Percentiles rank a stretch among this genome's conserved stretches.
Conservation (phyloP, 1,140 invertebrate genomes). For the Whitmania pigra region DNA sequence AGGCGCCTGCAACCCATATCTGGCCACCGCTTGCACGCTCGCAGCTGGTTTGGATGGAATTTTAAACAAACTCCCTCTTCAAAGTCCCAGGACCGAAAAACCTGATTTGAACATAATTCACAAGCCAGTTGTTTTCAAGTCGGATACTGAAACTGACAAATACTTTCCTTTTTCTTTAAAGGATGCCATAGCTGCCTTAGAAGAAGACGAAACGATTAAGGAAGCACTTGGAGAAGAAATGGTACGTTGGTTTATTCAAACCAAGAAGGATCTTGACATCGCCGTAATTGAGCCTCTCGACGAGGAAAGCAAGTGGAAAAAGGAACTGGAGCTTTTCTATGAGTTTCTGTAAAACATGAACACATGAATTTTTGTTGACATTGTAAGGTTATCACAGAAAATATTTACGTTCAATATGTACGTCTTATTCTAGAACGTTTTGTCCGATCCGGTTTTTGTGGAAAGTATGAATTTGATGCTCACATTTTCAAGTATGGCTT, state of each 20-base stretch:
- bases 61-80: slow-evolving; percentile 20
- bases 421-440: too few relatives aligned
- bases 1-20: slow-evolving; percentile 28
- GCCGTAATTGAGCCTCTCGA: neutral
- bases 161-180: slow-evolving; percentile 24
- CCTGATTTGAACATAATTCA: neutral
- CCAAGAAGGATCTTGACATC: slow-evolving; percentile 26
- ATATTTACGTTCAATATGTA: too few relatives aligned
- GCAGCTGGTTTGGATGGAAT: slow-evolving; percentile 30
- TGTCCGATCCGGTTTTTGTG: too few relatives aligned
- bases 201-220: slow-evolving; percentile 25
- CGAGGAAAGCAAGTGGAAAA: neutral
- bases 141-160: neutral
- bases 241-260: slow-evolving; percentile 24
- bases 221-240: slow-evolving; percentile 25
- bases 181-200: slow-evolving; percentile 24
- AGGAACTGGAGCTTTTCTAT: slow-evolving; percentile 11
- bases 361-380: too few relatives aligned
- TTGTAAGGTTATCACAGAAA: too few relatives aligned
- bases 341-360: slow-evolving; percentile 6
- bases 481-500: too few relatives aligned
- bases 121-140: neutral
- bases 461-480: too few relatives aligned
- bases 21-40: slow-evolving; percentile 27
- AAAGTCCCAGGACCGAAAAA: neutral